Percentiles rank a stretch among this genome's conserved stretches.
Evolutionary conservation across 1,140 invertebrate species (phyloP).

Genomic region (Odontomachus brunneus): DNA sequence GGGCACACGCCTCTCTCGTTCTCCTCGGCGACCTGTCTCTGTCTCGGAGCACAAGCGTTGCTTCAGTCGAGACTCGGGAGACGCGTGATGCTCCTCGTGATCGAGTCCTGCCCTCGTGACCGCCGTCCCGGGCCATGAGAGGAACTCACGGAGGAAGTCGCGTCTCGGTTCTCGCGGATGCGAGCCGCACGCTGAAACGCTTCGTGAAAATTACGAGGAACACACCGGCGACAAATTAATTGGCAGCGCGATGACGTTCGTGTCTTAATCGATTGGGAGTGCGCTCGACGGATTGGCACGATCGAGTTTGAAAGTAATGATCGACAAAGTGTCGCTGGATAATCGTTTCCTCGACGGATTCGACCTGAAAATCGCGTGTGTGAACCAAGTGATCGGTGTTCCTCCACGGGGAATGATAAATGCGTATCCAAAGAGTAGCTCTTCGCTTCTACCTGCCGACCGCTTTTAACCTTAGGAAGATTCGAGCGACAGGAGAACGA

Average conservation of each 20-base stretch:
- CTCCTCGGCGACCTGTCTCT: slow-evolving; percentile 66
- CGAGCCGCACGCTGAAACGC: not conserved
- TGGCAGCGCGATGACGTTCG: not conserved
- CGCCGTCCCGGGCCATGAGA: slow-evolving; percentile 18
- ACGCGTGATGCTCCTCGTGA: slow-evolving; percentile 65
- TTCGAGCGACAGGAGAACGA: too few species aligned
- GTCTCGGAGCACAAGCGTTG: slow-evolving; percentile 53
- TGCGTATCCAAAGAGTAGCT: too few species aligned
- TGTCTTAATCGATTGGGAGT: not conserved
- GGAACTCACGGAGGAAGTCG: slow-evolving; percentile 13
- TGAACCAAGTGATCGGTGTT: not conserved
- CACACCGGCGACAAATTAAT: not conserved
- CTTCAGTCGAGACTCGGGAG: slow-evolving; percentile 67
- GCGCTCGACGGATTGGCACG: not conserved
- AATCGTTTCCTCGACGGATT: not conserved
- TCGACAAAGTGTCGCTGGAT: not conserved
- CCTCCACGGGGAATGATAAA: not conserved
- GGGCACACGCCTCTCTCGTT: slow-evolving; percentile 82
- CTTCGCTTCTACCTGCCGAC: too few species aligned
- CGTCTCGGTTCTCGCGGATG: slow-evolving; percentile 35
- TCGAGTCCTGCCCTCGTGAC: slow-evolving; percentile 45
- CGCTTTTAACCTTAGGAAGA: too few species aligned
- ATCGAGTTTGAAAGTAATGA: not conserved
- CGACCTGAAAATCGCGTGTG: slow-evolving; percentile 1
- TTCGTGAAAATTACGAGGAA: not conserved